These are phyloP conservation scores for Listronotus oregonensis DNA, from an alignment of 1,140 invertebrate genomes.

Conservation along the genomic window DNA sequence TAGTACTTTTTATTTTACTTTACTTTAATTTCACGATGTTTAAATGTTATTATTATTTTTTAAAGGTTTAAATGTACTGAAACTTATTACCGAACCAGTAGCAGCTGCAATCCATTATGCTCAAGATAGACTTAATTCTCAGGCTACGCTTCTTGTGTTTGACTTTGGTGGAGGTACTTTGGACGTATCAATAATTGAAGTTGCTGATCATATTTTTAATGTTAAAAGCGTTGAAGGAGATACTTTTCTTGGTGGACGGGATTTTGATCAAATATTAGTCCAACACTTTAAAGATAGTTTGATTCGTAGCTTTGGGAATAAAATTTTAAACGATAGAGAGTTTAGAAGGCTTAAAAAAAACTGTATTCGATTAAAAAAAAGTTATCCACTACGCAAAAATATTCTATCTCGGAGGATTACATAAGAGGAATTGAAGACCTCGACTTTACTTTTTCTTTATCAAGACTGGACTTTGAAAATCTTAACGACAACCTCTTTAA, in stretches of 20 bases:
- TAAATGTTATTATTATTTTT: too few relatives aligned
- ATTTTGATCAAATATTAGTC: slow-evolving; percentile 66
- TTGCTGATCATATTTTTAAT: slow-evolving; percentile 72
- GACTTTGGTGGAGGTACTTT: slow-evolving; percentile 60
- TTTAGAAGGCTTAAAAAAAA: not conserved
- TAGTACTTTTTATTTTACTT: too few relatives aligned
- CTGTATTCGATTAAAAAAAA: slow-evolving; percentile 5
- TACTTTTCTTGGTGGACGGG: slow-evolving; percentile 70
- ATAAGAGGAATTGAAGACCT: not conserved
- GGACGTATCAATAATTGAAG: slow-evolving; percentile 76
- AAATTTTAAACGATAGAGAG: not conserved
- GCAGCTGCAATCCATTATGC: too few relatives aligned
- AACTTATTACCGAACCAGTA: too few relatives aligned
- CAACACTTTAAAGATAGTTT: slow-evolving; percentile 38
- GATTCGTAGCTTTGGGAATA: too few relatives aligned
- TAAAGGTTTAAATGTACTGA: too few relatives aligned
- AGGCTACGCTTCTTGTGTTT: too few relatives aligned
- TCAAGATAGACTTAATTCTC: too few relatives aligned
- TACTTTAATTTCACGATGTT: too few relatives aligned
- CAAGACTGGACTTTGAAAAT: slow-evolving; percentile 74
- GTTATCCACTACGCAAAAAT: not conserved
- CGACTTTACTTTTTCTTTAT: slow-evolving; percentile 68
- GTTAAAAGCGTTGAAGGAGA: slow-evolving; percentile 72
- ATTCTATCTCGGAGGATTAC: not conserved
- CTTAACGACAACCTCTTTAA: slow-evolving; percentile 73